A percentile compares a stretch with the other conserved stretches of the same genome.
Conservation (phyloP, 2,888 invertebrate genomes). For the Calameuta pallipes region DNA sequence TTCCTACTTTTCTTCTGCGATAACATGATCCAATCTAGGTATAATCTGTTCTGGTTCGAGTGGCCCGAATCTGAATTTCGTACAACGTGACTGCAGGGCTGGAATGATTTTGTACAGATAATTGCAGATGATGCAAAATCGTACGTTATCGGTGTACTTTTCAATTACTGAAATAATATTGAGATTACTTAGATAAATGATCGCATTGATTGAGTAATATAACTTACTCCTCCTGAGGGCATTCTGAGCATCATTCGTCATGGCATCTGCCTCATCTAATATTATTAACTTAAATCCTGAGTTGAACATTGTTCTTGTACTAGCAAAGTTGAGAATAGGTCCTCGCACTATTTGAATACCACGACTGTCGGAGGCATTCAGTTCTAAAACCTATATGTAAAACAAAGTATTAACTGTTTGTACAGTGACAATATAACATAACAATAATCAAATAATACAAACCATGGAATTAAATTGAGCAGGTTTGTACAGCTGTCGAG, state of each 20-base stretch:
- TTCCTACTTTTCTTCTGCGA: slow-evolving; percentile 82
- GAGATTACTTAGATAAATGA: slow-evolving; percentile 12
- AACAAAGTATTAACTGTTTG: slow-evolving; percentile 17
- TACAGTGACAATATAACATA: background rate
- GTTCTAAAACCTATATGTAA: slow-evolving; percentile 78
- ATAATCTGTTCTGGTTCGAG: slow-evolving; percentile 86
- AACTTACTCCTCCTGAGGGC: slow-evolving; percentile 89
- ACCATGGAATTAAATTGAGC: slow-evolving; percentile 95
- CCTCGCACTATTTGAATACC: slow-evolving; percentile 96
- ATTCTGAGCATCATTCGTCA: slow-evolving; percentile 99
- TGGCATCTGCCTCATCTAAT: slow-evolving; percentile 98
- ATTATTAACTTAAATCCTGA: slow-evolving; percentile 95
- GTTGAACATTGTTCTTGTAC: slow-evolving; percentile 94
- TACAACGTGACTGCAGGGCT: slow-evolving; percentile 97
- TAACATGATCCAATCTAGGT: slow-evolving; percentile 88
- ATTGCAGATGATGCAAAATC: slow-evolving; percentile 99
- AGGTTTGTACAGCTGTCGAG: slow-evolving; percentile 89
- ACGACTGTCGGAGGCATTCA: slow-evolving; percentile 98
- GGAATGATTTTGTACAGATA: slow-evolving; percentile 99
- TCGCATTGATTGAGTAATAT: slow-evolving; percentile 18
- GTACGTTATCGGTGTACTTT: slow-evolving; percentile 97
- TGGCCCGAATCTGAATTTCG: slow-evolving; percentile 95
- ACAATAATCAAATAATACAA: slow-evolving; percentile 27
- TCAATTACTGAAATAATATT: slow-evolving; percentile 85
- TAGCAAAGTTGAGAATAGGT: slow-evolving; percentile 95